Percentiles rank a stretch among this genome's conserved stretches.
phyloP scores from a whole-genome alignment of 2,113 vertebrate species.

The Osmerus eperlanus region DNA sequence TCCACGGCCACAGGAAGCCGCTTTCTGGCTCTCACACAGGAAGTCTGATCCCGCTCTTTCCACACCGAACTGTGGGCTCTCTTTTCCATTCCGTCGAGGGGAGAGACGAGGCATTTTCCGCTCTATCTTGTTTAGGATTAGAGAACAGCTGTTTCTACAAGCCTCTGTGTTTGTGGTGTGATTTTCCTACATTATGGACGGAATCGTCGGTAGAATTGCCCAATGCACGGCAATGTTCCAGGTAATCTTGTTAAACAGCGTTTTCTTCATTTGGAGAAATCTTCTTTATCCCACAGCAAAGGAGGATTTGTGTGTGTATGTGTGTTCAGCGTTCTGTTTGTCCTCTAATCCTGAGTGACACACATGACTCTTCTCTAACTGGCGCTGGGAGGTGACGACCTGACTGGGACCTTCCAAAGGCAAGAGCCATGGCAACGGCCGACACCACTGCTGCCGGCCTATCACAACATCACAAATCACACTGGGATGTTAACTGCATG shows the following conservation, averaged over 20 bases:
- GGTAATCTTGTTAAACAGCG: background rate
- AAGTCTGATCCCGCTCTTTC: background rate
- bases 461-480: slow-evolving; percentile 38
- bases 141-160: slow-evolving; percentile 36
- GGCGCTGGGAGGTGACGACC: slow-evolving; percentile 20
- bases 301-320: background rate
- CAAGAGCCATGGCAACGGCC: slow-evolving; percentile 40
- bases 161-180: slow-evolving; percentile 15
- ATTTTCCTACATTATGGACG: slow-evolving; percentile 36
- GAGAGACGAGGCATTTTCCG: slow-evolving; percentile 14
- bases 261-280: slow-evolving; percentile 7
- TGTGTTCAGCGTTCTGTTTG: slow-evolving; percentile 26
- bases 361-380: slow-evolving; percentile 15
- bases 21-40: slow-evolving; percentile 23
- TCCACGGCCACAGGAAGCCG: slow-evolving; percentile 14
- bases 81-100: slow-evolving; percentile 11
- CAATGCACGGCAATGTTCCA: slow-evolving; percentile 4
- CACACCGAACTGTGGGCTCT: slow-evolving; percentile 18
- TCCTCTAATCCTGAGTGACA: slow-evolving; percentile 37
- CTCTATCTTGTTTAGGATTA: slow-evolving; percentile 36
- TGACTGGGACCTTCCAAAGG: slow-evolving; percentile 13
- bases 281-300: slow-evolving; percentile 8
- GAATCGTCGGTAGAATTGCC: slow-evolving; percentile 1
- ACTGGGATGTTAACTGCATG: background rate
- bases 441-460: slow-evolving; percentile 37